These are phyloP conservation scores for Cryptotis parvus DNA, from an alignment of 2,113 vertebrate species.

Conservation along the genomic window DNA sequence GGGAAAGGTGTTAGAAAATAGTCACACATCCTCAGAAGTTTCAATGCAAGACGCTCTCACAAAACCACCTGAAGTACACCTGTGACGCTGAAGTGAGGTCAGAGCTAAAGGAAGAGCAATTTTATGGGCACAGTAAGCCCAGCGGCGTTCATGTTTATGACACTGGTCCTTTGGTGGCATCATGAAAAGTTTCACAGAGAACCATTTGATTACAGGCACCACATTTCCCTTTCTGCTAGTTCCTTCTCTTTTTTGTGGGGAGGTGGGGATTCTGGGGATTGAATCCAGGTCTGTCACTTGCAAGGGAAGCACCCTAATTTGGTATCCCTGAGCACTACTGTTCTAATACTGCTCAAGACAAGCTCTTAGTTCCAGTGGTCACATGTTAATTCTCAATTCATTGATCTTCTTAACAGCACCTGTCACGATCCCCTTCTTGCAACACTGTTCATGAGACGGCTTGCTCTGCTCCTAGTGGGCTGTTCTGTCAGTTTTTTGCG, in stretches of 20 bases:
- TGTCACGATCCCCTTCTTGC: conserved; percentile 6
- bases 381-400: conserved; percentile 12
- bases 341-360: neutral
- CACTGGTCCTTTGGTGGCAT: too few relatives aligned
- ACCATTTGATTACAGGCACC: too few relatives aligned
- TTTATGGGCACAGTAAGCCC: neutral
- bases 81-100: too few relatives aligned
- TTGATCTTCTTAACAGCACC: neutral
- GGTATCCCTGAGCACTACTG: neutral
- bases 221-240: too few relatives aligned
- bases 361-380: too few relatives aligned
- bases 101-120: neutral
- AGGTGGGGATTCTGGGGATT: too few relatives aligned
- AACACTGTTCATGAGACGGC: neutral
- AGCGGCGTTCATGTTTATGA: too few relatives aligned
- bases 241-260: too few relatives aligned
- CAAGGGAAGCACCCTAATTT: neutral
- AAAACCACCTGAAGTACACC: too few relatives aligned
- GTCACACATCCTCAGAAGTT: neutral
- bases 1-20: neutral
- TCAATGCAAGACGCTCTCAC: conserved; percentile 26
- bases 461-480: neutral
- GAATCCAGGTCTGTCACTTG: too few relatives aligned
- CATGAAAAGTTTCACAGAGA: too few relatives aligned
- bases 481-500: neutral